Conservation (phyloP, 2,888 invertebrate genomes). For the Cryptophagus acutangulus region DNA sequence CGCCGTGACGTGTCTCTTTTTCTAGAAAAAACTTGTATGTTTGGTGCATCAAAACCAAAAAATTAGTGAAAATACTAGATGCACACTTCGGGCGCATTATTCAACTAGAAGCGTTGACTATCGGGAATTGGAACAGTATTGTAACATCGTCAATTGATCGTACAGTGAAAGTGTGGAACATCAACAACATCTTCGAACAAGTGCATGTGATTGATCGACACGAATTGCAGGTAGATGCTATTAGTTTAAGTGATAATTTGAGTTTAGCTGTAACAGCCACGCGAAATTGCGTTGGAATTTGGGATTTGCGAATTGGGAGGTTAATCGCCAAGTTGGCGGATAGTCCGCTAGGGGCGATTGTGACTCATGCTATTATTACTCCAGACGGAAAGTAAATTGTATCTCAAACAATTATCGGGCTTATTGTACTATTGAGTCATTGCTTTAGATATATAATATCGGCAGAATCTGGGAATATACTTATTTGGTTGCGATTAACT, state of each 20-base stretch:
- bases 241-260: constrained; percentile 75
- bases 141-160: constrained; percentile 97
- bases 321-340: constrained; percentile 84
- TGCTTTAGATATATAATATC: constrained; percentile 66
- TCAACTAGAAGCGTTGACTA: constrained; percentile 79
- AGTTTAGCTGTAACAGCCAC: constrained; percentile 89
- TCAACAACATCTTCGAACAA: constrained; percentile 97
- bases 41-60: constrained; percentile 78
- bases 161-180: constrained; percentile 98
- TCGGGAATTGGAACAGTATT: constrained; percentile 88
- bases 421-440: not conserved
- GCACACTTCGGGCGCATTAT: constrained; percentile 97
- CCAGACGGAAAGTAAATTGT: constrained; percentile 65
- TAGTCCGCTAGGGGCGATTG: constrained; percentile 88
- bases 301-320: constrained; percentile 83
- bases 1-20: not conserved
- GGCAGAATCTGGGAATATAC: constrained; percentile 85
- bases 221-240: constrained; percentile 89
- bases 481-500: constrained; percentile 80
- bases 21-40: constrained; percentile 81
- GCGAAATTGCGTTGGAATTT: constrained; percentile 89
- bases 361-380: constrained; percentile 87
- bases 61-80: constrained; percentile 86
- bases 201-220: constrained; percentile 94
- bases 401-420: constrained; percentile 3